These are phyloP conservation scores for Girardia tigrina DNA, from an alignment of 2,888 invertebrate genomes.

Conservation along the genomic window DNA sequence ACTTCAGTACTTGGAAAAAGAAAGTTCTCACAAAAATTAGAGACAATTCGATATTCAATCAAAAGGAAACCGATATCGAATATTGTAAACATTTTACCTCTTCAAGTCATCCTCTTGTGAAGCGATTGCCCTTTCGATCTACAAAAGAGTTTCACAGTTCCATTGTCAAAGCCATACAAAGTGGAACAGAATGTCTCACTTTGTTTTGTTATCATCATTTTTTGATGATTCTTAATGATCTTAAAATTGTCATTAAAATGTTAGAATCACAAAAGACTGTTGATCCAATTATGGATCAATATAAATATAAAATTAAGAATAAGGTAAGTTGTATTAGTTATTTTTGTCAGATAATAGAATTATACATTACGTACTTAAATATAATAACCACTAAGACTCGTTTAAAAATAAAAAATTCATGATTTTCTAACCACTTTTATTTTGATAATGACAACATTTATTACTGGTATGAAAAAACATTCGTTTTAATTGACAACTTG, in stretches of 20 bases:
- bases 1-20: neutral
- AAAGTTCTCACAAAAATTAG: neutral
- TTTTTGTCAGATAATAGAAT: no score
- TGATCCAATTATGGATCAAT: neutral
- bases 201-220: slow-evolving; percentile 18
- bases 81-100: neutral
- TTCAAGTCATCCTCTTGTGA: neutral
- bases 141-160: neutral
- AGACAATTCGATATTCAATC: neutral
- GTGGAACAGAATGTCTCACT: neutral
- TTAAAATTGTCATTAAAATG: neutral
- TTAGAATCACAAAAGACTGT: neutral
- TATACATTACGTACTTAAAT: no score
- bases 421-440: no score
- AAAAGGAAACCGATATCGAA: neutral
- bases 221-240: neutral
- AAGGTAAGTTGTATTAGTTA: no score
- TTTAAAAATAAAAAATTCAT: no score
- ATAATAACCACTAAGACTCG: no score
- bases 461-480: no score
- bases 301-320: neutral
- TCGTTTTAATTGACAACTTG: no score
- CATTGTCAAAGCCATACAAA: neutral
- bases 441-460: no score
- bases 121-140: neutral